Evolutionary conservation across 2,888 invertebrate species (phyloP).

Genomic region (Horisme vitalbata): DNA sequence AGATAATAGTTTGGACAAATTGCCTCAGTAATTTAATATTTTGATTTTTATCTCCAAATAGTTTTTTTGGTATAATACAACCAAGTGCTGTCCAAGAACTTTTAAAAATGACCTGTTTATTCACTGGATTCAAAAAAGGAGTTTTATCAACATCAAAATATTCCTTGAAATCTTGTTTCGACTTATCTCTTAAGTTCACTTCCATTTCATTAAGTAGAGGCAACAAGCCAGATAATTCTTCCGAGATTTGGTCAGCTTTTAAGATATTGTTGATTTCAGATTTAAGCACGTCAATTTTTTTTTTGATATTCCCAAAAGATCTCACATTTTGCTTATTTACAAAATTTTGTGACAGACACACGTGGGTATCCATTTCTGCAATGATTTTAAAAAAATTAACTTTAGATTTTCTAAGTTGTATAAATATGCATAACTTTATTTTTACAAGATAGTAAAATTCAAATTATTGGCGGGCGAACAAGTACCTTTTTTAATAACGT

Average conservation of each 20-base stretch:
- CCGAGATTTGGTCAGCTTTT: slow-evolving; percentile 40
- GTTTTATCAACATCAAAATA: slow-evolving; percentile 42
- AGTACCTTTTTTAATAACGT: no score
- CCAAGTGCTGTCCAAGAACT: slow-evolving; percentile 50
- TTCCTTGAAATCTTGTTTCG: slow-evolving; percentile 58
- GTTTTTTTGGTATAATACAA: slow-evolving; percentile 57
- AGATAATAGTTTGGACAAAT: slow-evolving; percentile 50
- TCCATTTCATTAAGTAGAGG: slow-evolving; percentile 44
- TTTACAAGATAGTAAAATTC: no score
- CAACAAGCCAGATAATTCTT: slow-evolving; percentile 44
- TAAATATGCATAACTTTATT: no score
- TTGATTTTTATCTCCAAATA: slow-evolving; percentile 55
- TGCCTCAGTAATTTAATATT: slow-evolving; percentile 62
- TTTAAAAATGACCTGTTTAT: slow-evolving; percentile 53
- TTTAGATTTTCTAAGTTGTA: no score
- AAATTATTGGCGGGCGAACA: no score
- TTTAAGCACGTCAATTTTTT: slow-evolving; percentile 38
- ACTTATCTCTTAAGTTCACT: slow-evolving; percentile 48
- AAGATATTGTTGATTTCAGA: slow-evolving; percentile 39
- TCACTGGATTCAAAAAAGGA: slow-evolving; percentile 42
- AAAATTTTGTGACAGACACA: slow-evolving; percentile 65
- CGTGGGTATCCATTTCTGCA: slow-evolving; percentile 53
- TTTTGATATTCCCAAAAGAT: slow-evolving; percentile 54
- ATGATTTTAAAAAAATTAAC: no score
- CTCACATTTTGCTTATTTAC: slow-evolving; percentile 70